A percentile compares a stretch with the other conserved stretches of the same genome.
Evolutionary conservation across 2,888 invertebrate species (phyloP).

Genomic region (Volucella inflata): DNA sequence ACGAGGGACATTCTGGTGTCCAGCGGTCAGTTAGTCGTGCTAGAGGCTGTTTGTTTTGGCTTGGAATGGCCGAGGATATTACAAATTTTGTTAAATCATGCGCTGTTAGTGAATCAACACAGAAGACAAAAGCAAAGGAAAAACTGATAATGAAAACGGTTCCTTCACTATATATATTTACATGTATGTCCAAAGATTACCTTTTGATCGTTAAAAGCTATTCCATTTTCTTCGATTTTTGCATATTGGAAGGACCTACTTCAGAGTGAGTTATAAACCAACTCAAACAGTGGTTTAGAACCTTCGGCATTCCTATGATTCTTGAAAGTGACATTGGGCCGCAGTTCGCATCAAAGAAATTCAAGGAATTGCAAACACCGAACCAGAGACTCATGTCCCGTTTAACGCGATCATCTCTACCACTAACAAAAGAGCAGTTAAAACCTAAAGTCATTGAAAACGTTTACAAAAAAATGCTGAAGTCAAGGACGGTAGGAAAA

Average conservation of each 20-base stretch:
- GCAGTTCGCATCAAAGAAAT: conserved; percentile 1
- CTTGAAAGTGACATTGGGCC: conserved; percentile 29
- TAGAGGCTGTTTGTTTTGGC: too few relatives aligned
- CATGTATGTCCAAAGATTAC: conserved; percentile 4
- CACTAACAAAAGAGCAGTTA: conserved; percentile 7
- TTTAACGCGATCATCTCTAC: conserved; percentile 8
- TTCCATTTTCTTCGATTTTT: conserved; percentile 26
- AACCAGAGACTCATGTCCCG: conserved; percentile 4
- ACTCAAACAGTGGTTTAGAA: too few relatives aligned
- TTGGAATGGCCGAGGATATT: too few relatives aligned
- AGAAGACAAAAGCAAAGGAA: not conserved
- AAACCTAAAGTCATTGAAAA: conserved; percentile 28
- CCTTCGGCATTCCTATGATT: conserved; percentile 17
- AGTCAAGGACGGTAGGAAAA: conserved; percentile 2
- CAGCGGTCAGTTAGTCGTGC: too few relatives aligned
- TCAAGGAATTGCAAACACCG: conserved; percentile 1
- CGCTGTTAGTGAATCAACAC: not conserved
- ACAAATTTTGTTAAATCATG: too few relatives aligned
- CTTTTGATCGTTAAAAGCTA: conserved; percentile 9
- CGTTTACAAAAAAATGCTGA: conserved; percentile 11
- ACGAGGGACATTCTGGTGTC: too few relatives aligned
- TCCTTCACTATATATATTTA: conserved; percentile 4
- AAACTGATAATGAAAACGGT: not conserved
- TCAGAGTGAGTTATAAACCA: too few relatives aligned
- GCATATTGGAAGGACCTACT: too few relatives aligned